Base-by-base conservation (phyloP, 1,140 invertebrate genomes). In the Drosophila trapezifrons region DNA sequence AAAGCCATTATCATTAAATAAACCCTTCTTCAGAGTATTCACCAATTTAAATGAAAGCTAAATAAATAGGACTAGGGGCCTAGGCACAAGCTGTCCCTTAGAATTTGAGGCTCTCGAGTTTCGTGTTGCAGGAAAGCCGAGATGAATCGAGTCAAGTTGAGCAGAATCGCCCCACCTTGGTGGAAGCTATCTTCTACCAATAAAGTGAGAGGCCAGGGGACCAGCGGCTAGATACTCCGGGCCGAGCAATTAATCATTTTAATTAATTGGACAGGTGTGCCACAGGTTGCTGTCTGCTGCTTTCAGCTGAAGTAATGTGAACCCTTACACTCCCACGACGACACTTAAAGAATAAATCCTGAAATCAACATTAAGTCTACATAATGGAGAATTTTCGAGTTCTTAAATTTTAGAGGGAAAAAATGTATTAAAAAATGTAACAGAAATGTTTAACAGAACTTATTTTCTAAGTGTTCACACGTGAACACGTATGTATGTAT, bases 181-280 rank as follows among this genome's bases (percentile, higher is more conserved):
- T 15, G 13, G 37, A 15, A 18, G 35, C 49, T 35, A 10, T 51
- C n/a, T n/a, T n/a, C n/a, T 2, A 3, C 7, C 18, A 37, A 10
- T 37, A 10, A 2, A 37, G 51, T 15, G 0, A n/a, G 27, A 38
- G 20, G 18, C 29, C 12, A 29, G 72, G 17, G 12, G 38, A 18
- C 2, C 18, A 1, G 15, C n/a, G 49, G 25, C 8, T 43, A 57
- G 35, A 63, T 43, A 65, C 71, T 46, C 37, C 35, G n/a, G 54
- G 54, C 46, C 37, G n/a, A 15, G 55, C 76, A 80, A 89, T 89
- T 89, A 89, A 89, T 89, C 85, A 89, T 89, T 89, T 89, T 89
- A 89, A 89, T 89, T 90, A 89, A 89, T 89, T 84, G 84, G 74
- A 89, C 84, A 89, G 84, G 77, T 89, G 84, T 83, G 85, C 84